phyloP scores from a whole-genome alignment of 2,797 vertebrate species.

The Octomys mimax region DNA sequence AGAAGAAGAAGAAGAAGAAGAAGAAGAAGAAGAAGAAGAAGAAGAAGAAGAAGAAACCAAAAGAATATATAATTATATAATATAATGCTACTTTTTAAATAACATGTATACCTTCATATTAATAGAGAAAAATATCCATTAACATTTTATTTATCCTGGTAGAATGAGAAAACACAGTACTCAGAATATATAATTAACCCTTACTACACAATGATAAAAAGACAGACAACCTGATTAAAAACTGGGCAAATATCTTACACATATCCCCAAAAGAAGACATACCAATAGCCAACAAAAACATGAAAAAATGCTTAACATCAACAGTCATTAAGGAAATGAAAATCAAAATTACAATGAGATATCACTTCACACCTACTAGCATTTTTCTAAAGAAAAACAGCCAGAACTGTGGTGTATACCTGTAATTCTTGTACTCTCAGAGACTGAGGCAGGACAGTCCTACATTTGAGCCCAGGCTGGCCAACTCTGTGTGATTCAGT shows the following conservation, averaged over 20 bases:
- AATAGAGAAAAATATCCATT: neutral
- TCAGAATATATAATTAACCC: slow-evolving; percentile 21
- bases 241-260: neutral
- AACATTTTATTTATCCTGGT: neutral
- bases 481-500: neutral
- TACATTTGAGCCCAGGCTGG: neutral
- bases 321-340: slow-evolving; percentile 7
- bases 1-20: no score
- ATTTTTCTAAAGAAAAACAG: neutral
- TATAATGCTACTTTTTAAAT: slow-evolving; percentile 7
- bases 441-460: neutral
- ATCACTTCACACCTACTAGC: neutral
- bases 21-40: no score
- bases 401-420: neutral
- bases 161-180: neutral
- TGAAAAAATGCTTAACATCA: slow-evolving; percentile 15
- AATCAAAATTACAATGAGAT: neutral
- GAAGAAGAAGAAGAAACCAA: slow-evolving; percentile 26
- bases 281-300: neutral
- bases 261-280: slow-evolving; percentile 14
- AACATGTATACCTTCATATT: neutral
- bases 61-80: neutral
- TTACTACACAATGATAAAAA: slow-evolving; percentile 21
- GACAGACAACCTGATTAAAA: neutral
- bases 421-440: neutral